Conservation (phyloP, 2,888 invertebrate species). For the Platerodrilus igneus region DNA sequence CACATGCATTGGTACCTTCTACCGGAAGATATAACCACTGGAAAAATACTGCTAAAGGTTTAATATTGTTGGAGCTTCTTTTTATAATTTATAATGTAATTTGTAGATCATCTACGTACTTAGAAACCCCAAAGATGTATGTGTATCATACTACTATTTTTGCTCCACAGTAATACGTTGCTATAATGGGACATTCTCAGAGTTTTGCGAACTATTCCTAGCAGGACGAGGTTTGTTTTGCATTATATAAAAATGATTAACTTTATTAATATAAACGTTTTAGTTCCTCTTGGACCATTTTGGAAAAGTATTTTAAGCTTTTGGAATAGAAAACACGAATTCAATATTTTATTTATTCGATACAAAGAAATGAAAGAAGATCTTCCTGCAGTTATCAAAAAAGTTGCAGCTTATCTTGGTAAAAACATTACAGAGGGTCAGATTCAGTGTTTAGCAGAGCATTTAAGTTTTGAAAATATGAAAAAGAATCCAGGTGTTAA, state of each 20-base stretch:
- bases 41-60: conserved; percentile 1
- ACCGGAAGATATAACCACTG: conserved; percentile 51
- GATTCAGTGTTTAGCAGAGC: conserved; percentile 30
- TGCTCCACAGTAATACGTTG: not conserved
- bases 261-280: conserved; percentile 1
- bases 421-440: conserved; percentile 32
- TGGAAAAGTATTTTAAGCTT: conserved; percentile 70
- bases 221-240: conserved; percentile 5
- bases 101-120: not conserved
- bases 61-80: not conserved
- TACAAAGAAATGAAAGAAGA: conserved; percentile 67
- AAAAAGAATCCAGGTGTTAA: conserved; percentile 56
- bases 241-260: conserved; percentile 36
- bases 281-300: conserved; percentile 65
- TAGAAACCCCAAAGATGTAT: not conserved
- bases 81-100: not conserved
- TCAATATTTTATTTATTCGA: conserved; percentile 65
- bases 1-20: conserved; percentile 67
- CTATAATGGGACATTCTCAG: conserved; percentile 1
- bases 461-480: conserved; percentile 48
- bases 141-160: not conserved
- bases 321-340: conserved; percentile 57
- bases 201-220: conserved; percentile 7
- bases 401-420: conserved; percentile 32
- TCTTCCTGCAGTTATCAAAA: conserved; percentile 10